phyloP scores from a whole-genome alignment of 2,797 vertebrate genomes.

The Cottoperca gobio region DNA sequence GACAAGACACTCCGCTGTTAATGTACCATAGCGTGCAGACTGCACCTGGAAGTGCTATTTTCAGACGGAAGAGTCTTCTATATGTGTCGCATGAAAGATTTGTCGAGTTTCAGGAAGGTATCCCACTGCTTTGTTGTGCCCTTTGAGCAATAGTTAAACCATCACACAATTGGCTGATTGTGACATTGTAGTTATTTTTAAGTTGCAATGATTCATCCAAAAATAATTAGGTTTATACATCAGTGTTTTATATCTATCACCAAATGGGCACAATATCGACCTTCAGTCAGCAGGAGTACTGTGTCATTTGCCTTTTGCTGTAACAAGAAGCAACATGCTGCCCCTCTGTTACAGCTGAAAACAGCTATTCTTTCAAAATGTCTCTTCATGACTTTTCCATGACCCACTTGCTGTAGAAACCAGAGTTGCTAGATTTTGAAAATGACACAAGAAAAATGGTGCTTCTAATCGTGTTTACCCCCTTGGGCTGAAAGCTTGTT shows the following conservation, averaged over 20 bases:
- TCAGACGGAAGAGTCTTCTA: constrained; percentile 30
- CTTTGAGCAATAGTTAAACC: not conserved
- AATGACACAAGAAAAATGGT: constrained; percentile 47
- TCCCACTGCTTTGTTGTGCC: constrained; percentile 10
- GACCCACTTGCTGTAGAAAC: constrained; percentile 43
- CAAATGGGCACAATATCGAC: not conserved
- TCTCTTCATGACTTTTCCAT: constrained; percentile 29
- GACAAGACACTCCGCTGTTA: constrained; percentile 57
- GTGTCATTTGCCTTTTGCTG: constrained; percentile 37
- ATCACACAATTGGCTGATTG: not conserved
- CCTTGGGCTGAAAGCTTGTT: constrained; percentile 55
- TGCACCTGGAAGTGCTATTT: constrained; percentile 46
- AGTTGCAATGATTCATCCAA: not conserved
- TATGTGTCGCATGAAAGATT: constrained; percentile 31
- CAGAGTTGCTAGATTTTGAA: constrained; percentile 36
- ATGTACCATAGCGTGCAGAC: constrained; percentile 52
- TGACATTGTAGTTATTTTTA: not conserved
- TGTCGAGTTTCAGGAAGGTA: constrained; percentile 13
- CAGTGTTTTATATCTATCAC: not conserved
- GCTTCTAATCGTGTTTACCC: constrained; percentile 45
- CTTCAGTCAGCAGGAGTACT: not conserved
- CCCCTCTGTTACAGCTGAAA: constrained; percentile 20
- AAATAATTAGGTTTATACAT: not conserved
- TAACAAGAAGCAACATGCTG: constrained; percentile 30
- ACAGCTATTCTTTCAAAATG: constrained; percentile 42